Conservation (phyloP, 2,113 vertebrate genomes). For the Nasalis larvatus region DNA sequence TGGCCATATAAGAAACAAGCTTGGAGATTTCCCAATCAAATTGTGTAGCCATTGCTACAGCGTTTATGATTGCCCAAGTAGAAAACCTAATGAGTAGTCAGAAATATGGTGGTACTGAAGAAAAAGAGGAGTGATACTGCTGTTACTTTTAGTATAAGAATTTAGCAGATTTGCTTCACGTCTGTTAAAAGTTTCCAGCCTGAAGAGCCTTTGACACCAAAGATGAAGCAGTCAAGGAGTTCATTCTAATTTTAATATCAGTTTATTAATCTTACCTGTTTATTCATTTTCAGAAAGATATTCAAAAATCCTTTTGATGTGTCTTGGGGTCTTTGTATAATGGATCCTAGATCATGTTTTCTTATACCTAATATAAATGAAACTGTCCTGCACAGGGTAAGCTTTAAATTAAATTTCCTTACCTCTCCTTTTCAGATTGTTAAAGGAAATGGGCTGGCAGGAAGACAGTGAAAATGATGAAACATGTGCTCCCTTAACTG, state of each 20-base stretch:
- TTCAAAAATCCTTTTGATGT: neutral
- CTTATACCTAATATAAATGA: neutral
- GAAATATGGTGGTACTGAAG: neutral
- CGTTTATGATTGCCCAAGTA: neutral
- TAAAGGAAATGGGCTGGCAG: conserved; percentile 92
- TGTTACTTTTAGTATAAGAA: neutral
- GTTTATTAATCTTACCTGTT: neutral
- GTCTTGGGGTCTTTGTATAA: neutral
- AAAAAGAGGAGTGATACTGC: neutral
- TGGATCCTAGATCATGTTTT: neutral
- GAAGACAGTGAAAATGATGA: conserved; percentile 91
- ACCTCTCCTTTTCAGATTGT: conserved; percentile 78
- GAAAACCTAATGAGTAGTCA: neutral
- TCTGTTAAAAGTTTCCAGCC: neutral
- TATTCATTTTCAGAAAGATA: neutral
- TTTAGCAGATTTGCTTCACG: neutral
- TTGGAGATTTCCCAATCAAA: neutral
- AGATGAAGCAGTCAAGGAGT: neutral
- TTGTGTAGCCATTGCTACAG: neutral
- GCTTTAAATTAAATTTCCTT: neutral
- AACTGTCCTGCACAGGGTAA: neutral
- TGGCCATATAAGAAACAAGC: neutral
- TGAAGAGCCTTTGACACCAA: neutral
- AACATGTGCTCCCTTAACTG: conserved; percentile 87
- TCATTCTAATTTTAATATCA: neutral